Percentiles rank a stretch among this genome's conserved stretches.
These are phyloP conservation scores for Lagothrix lagotricha DNA, from an alignment of 2,797 vertebrate genomes.

Conservation along the genomic window DNA sequence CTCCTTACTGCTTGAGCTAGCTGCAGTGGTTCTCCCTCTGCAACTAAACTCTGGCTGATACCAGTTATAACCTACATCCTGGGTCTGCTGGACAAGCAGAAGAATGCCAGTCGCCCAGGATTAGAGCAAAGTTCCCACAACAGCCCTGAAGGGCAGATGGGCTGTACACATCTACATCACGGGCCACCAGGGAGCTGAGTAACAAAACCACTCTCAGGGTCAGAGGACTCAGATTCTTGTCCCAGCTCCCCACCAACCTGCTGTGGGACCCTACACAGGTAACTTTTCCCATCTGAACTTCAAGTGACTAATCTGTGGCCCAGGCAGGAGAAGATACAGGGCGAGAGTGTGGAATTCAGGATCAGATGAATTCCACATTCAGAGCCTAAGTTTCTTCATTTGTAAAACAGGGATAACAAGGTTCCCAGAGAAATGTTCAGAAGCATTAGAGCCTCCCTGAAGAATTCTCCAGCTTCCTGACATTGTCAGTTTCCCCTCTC, in stretches of 20 bases:
- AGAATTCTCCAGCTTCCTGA: not conserved
- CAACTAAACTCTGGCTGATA: not conserved
- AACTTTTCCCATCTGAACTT: not conserved
- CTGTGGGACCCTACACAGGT: not conserved
- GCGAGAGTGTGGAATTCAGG: not conserved
- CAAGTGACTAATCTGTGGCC: not conserved
- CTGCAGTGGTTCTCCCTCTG: not conserved
- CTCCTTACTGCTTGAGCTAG: not conserved
- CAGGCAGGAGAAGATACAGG: too few species aligned
- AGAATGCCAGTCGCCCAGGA: not conserved
- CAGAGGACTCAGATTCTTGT: not conserved
- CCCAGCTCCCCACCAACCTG: not conserved
- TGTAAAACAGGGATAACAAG: not conserved
- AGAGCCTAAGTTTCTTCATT: not conserved
- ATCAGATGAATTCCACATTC: not conserved
- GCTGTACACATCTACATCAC: not conserved
- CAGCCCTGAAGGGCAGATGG: not conserved
- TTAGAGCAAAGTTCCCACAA: not conserved
- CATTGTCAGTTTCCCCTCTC: not conserved
- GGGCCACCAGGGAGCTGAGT: not conserved
- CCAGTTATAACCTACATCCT: not conserved
- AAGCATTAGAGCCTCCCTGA: not conserved
- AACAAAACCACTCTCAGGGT: not conserved
- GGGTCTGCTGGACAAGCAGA: not conserved
- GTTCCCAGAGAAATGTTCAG: not conserved